Evolutionary conservation across 2,888 invertebrate genomes (phyloP), one percentile per base, ranked within the genome.

Genomic region (Drosophila conformis): DNA sequence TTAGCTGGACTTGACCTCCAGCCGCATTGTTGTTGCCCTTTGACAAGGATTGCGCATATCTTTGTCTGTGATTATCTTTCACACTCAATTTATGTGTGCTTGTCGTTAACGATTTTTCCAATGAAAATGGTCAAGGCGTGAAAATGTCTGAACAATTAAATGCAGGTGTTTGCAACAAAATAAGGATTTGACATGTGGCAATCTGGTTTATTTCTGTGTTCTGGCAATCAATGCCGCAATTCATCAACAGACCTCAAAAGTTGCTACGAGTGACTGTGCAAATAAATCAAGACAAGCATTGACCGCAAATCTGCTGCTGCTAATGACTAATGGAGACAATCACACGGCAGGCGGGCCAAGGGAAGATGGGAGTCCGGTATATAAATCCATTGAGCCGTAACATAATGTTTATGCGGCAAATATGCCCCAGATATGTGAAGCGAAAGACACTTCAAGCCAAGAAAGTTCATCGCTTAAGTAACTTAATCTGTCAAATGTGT

Each of bases 241-340:
- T 75, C 67, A 82, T 73, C 73, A 79, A 31, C 18, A 8, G 33
- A 21, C 56, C 49, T 60, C 4, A 33, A 53, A 48, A 69, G 59
- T 63, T 65, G 49, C 46, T 46, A 15, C 4, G 13, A 29, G 27
- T 42, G 46, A 57, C 29, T 63, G 42, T 33, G 27, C 38, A 51
- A 53, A 62, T 64, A 49, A 66, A 71, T 76, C 76, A 70, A 38
- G 42, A 67, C 52, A 53, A 71, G 53, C 52, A 74, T 69, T 75
- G 69, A 29, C 52, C 54, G 36, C 56, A 59, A 69, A 70, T 67
- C 74, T 76, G 73, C 68, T 78, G 27, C 38, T 38, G 74, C 79
- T 80, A 88, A 90, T 89, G 86, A 87, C 86, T 88, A 84, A 89
- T 89, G 81, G 81, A 59, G 72, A 78, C 75, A 80, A 83, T 78